A percentile compares a stretch with the other conserved stretches of the same genome.
Conservation (phyloP, 2,888 invertebrate species). For the Cynaeus angustus region DNA sequence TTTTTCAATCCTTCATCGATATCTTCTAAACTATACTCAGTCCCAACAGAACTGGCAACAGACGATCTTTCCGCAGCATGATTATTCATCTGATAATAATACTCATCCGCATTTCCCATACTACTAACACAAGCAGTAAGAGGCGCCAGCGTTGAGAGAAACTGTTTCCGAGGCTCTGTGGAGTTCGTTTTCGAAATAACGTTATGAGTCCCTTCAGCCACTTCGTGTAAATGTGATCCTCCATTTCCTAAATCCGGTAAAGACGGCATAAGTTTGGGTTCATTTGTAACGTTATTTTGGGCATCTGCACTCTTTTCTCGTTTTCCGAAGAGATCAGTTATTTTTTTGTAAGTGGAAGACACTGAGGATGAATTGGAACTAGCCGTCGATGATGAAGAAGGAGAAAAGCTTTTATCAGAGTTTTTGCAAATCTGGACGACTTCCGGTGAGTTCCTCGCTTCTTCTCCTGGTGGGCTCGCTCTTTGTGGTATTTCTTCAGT, state of each 20-base stretch:
- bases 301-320: slow-evolving; percentile 63
- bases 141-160: slow-evolving; percentile 85
- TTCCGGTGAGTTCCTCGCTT: slow-evolving; percentile 70
- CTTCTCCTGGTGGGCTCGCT: slow-evolving; percentile 81
- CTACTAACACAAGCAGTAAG: slow-evolving; percentile 82
- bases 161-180: slow-evolving; percentile 83
- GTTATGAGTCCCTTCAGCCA: slow-evolving; percentile 64
- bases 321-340: slow-evolving; percentile 77
- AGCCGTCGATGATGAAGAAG: slow-evolving; percentile 74
- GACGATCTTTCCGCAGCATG: slow-evolving; percentile 76
- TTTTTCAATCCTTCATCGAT: slow-evolving; percentile 76
- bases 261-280: slow-evolving; percentile 55
- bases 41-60: slow-evolving; percentile 77
- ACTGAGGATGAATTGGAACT: slow-evolving; percentile 76
- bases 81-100: slow-evolving; percentile 74
- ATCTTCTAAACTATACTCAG: slow-evolving; percentile 81
- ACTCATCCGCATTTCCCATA: slow-evolving; percentile 75
- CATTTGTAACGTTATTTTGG: slow-evolving; percentile 60
- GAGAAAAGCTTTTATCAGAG: slow-evolving; percentile 77
- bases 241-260: slow-evolving; percentile 75
- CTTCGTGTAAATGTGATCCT: slow-evolving; percentile 66
- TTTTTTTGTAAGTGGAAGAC: slow-evolving; percentile 79
- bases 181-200: slow-evolving; percentile 70
- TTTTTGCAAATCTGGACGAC: slow-evolving; percentile 55
- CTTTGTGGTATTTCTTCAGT: slow-evolving; percentile 72